Conservation (phyloP, 2,888 invertebrate species). For the Desoria tigrina region DNA sequence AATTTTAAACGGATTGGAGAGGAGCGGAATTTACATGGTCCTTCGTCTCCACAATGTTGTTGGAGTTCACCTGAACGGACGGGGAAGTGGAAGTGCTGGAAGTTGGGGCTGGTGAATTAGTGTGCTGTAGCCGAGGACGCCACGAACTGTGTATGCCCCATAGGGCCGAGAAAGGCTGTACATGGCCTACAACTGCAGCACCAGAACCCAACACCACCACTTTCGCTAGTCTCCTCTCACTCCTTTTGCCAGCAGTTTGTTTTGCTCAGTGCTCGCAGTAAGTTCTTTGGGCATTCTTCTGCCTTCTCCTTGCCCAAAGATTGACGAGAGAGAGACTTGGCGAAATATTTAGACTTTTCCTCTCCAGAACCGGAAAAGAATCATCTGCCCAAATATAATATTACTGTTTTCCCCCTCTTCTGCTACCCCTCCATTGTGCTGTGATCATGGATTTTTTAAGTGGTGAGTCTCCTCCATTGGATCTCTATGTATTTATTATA, state of each 20-base stretch:
- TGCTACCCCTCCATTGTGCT: constrained; percentile 4
- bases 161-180: background rate
- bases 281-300: constrained; percentile 6
- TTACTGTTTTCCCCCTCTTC: background rate
- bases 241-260: background rate
- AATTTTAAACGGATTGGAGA: no score
- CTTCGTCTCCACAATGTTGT: no score
- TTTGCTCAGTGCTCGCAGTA: constrained; percentile 8
- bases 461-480: constrained; percentile 13
- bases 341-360: background rate
- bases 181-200: constrained; percentile 1
- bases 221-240: background rate
- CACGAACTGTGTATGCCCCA: no score
- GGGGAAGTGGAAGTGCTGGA: no score
- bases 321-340: background rate
- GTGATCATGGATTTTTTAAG: constrained; percentile 11
- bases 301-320: background rate
- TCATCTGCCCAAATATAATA: no score
- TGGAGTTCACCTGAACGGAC: no score
- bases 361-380: background rate
- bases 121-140: no score
- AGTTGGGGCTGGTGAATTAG: no score
- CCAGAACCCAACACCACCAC: background rate
- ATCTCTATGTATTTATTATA: no score
- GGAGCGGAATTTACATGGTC: no score